phyloP scores from a whole-genome alignment of 2,113 vertebrate genomes.

The Ceuthmochares aereus region DNA sequence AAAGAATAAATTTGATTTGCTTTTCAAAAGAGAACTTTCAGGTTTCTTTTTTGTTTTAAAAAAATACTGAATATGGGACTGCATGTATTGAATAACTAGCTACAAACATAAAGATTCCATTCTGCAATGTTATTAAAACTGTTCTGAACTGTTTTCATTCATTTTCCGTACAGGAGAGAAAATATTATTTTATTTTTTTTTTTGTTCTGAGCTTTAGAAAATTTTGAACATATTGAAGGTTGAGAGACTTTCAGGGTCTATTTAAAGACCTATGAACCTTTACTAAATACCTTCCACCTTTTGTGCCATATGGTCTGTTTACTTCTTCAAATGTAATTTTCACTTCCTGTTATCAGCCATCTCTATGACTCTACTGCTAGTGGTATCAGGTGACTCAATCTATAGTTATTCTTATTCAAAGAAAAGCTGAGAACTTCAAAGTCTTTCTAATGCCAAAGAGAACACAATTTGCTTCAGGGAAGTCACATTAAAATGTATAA shows the following conservation, averaged over 20 bases:
- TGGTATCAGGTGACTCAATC: neutral
- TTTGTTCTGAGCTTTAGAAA: neutral
- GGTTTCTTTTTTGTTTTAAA: neutral
- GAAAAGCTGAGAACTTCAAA: neutral
- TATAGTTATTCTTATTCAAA: neutral
- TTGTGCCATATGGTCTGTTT: neutral
- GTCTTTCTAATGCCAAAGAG: neutral
- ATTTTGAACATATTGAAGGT: neutral
- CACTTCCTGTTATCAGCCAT: neutral
- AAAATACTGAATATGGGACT: neutral
- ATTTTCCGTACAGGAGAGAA: neutral
- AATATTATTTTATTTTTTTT: rapidly evolving
- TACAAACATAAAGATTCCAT: neutral
- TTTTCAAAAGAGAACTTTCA: neutral
- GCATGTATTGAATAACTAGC: neutral
- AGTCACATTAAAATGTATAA: neutral
- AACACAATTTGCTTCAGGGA: neutral
- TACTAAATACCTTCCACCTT: neutral
- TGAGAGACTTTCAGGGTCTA: neutral
- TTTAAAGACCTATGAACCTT: neutral
- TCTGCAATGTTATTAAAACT: neutral
- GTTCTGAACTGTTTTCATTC: neutral
- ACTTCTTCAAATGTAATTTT: neutral
- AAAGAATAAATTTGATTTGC: neutral
- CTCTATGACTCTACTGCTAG: neutral